A percentile compares a stretch with the other conserved stretches of the same genome.
phyloP scores from a whole-genome alignment of 2,797 vertebrate species.

The Melanotaenia parkinsoni region DNA sequence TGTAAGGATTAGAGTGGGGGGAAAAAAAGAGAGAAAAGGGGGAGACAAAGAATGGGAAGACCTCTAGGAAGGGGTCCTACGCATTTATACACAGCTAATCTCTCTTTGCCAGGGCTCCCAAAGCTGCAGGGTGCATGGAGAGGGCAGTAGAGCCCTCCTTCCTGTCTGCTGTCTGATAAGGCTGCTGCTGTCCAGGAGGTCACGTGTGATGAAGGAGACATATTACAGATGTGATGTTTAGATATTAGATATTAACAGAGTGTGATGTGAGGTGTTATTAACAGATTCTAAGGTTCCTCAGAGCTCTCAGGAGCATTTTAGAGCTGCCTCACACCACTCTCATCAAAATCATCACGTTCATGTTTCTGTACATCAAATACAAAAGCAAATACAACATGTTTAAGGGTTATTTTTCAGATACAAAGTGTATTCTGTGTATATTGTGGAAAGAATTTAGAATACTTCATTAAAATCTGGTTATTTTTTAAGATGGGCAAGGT shows the following conservation, averaged over 20 bases:
- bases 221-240: background rate
- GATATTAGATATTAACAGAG: background rate
- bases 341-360: too few species aligned
- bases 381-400: too few species aligned
- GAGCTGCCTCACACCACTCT: background rate
- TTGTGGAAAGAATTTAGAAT: too few species aligned
- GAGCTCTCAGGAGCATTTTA: background rate
- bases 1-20: constrained; percentile 61
- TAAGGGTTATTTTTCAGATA: too few species aligned
- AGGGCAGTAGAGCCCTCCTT: constrained; percentile 42
- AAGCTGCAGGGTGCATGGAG: constrained; percentile 50
- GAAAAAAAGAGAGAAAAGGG: constrained; percentile 46
- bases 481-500: too few species aligned
- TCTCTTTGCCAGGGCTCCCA: constrained; percentile 44
- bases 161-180: constrained; percentile 10
- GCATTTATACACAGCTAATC: constrained; percentile 52
- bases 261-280: too few species aligned
- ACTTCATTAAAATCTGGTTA: too few species aligned
- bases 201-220: background rate
- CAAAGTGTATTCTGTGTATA: too few species aligned
- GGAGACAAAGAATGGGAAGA: constrained; percentile 35
- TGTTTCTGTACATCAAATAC: too few species aligned
- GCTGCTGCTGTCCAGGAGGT: constrained; percentile 40
- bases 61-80: constrained; percentile 31
- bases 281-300: too few species aligned